phyloP scores from a whole-genome alignment of 2,888 invertebrate species.

The Hypercompe scribonia region DNA sequence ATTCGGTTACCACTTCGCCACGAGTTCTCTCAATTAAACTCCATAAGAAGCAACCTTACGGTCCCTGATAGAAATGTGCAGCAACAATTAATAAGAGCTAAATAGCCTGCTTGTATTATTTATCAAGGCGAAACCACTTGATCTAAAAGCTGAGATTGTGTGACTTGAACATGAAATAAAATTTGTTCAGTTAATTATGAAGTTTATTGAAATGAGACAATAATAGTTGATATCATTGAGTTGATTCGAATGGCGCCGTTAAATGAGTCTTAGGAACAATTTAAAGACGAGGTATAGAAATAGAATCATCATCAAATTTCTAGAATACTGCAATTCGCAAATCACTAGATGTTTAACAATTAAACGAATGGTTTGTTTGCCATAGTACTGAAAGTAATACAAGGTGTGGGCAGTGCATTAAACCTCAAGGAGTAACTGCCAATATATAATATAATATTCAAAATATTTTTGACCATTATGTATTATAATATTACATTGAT shows the following conservation, averaged over 20 bases:
- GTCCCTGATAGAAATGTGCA: slow-evolving; percentile 33
- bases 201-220: slow-evolving; percentile 70
- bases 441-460: no score
- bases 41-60: not conserved
- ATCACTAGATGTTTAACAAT: slow-evolving; percentile 17
- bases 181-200: slow-evolving; percentile 58
- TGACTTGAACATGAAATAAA: slow-evolving; percentile 44
- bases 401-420: not conserved
- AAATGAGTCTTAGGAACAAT: slow-evolving; percentile 26
- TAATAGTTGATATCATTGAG: slow-evolving; percentile 61
- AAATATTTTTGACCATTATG: no score
- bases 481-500: no score
- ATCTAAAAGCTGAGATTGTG: slow-evolving; percentile 52
- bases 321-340: slow-evolving; percentile 35
- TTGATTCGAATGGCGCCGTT: slow-evolving; percentile 66
- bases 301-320: slow-evolving; percentile 49
- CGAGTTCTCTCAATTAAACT: not conserved
- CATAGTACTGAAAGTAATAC: not conserved
- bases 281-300: slow-evolving; percentile 41
- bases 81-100: slow-evolving; percentile 58
- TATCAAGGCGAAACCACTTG: slow-evolving; percentile 64
- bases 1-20: no score
- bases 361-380: slow-evolving; percentile 3
- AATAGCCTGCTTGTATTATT: slow-evolving; percentile 53
- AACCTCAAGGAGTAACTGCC: no score